phyloP scores from a whole-genome alignment of 1,140 invertebrate species.

The Helicoverpa armigera region DNA sequence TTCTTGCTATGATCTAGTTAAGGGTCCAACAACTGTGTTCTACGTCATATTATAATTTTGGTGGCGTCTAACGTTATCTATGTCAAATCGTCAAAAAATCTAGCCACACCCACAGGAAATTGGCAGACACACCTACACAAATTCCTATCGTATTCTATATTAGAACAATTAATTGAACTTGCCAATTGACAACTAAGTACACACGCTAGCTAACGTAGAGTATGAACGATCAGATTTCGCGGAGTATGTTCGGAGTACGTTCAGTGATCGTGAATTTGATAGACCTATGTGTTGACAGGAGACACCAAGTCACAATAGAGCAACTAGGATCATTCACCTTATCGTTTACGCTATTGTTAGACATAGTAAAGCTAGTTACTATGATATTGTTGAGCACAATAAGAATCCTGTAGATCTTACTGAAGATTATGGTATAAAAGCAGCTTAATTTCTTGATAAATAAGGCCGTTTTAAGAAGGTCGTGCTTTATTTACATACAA shows the following conservation, averaged over 20 bases:
- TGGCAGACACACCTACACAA: constrained; percentile 31
- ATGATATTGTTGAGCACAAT: background rate
- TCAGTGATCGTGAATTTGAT: background rate
- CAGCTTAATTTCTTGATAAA: background rate
- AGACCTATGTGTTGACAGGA: constrained; percentile 7
- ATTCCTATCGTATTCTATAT: background rate
- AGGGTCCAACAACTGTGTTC: too few relatives aligned
- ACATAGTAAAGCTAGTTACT: background rate
- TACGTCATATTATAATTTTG: too few relatives aligned
- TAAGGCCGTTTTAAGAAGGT: background rate
- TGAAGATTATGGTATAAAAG: too few relatives aligned
- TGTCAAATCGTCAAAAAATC: background rate
- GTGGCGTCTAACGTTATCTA: background rate
- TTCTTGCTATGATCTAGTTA: too few relatives aligned
- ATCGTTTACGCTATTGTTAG: constrained; percentile 34
- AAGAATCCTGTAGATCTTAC: background rate
- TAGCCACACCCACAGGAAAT: constrained; percentile 12
- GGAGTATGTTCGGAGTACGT: background rate
- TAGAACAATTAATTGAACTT: constrained; percentile 2
- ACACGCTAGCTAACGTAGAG: background rate
- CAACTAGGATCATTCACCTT: constrained; percentile 33
- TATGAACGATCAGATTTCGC: background rate
- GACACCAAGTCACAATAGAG: constrained; percentile 24
- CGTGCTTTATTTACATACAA: background rate
- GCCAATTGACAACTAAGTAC: constrained; percentile 5